A percentile compares a stretch with the other conserved stretches of the same genome.
Conservation (phyloP, 2,888 invertebrate genomes). For the Perdita meconis region DNA sequence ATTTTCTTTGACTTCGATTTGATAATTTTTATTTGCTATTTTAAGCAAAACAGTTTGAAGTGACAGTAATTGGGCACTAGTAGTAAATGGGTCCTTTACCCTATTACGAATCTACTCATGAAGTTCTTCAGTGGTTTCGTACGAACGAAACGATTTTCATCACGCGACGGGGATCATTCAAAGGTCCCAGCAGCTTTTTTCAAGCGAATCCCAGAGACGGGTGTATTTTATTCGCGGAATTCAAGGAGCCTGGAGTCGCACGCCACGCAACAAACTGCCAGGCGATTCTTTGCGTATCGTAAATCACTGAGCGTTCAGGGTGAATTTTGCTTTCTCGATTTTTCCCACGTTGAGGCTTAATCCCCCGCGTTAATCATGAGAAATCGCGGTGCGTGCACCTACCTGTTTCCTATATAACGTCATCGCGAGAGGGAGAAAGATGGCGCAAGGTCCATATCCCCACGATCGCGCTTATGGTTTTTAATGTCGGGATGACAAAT, state of each 20-base stretch:
- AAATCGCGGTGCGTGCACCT: constrained; percentile 71
- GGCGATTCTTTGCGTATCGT: constrained; percentile 42
- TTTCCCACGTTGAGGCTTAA: constrained; percentile 72
- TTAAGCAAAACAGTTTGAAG: too few relatives aligned
- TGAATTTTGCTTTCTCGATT: constrained; percentile 62
- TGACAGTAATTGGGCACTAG: too few relatives aligned
- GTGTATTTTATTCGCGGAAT: constrained; percentile 34
- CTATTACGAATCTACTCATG: too few relatives aligned
- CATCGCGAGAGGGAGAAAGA: constrained; percentile 4
- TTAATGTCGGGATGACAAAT: constrained; percentile 80
- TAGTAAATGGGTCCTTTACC: too few relatives aligned
- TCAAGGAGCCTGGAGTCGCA: constrained; percentile 32
- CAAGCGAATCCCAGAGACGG: not conserved
- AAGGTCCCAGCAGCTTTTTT: not conserved
- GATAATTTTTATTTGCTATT: too few relatives aligned
- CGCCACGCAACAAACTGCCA: constrained; percentile 53
- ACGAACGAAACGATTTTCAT: too few relatives aligned
- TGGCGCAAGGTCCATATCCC: constrained; percentile 5
- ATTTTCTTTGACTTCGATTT: too few relatives aligned
- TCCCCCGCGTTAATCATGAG: constrained; percentile 76
- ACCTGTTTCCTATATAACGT: constrained; percentile 34
- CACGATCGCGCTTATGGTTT: constrained; percentile 55
- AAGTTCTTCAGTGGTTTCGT: too few relatives aligned
- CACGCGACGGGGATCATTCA: not conserved
- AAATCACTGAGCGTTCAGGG: constrained; percentile 58